Evolutionary conservation across 2,888 invertebrate genomes (phyloP), one percentile per base, ranked within the genome.

Genomic region (Heliconius charithonia): DNA sequence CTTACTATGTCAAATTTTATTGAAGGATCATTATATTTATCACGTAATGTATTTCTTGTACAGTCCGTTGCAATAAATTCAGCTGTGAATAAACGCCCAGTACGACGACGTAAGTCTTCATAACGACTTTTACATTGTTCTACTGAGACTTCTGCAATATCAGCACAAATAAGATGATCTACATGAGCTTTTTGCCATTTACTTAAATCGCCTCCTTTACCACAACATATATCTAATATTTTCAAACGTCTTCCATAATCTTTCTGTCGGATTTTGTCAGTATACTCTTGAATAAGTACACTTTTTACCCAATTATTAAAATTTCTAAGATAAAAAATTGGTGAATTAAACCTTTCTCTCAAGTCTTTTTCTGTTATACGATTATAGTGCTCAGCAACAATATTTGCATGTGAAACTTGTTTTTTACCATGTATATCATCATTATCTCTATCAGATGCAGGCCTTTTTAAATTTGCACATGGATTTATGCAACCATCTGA

Each of bases 271-370:
- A 96, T 95, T 90, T 96, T 97, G 82, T 94, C 96, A 85, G 96
- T 93, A 91, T 97, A 97, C 92, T 97, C 96, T 96, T 98, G 97
- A 85, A 99, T 99, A 0, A 99, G 95, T 95, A 98, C 98, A 91
- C 98, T 98, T 94, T 99, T 99, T 22, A 99, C 97, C 99, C 99
- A 99, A 91, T 99, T 99, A 91, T 99, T 99, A 89, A 99, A 99
- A 92, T 99, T 99, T 83, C 99, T 96, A 95, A 99, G 96, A 89
- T 97, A 97, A 86, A 98, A 97, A 85, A 99, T 99, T 41, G 98
- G 96, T 41, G 99, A 99, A 86, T 98, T 97, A 83, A 96, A 96
- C 72, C 99, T 96, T 84, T 97, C 97, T 72, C 95, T 96, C 63
- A 98, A 91, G 0, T 98, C 98, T 85, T 97, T 97, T 84, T 98